Evolutionary conservation across 2,113 vertebrate species (phyloP), one percentile per base, ranked within the genome.

Genomic region (Morone saxatilis): DNA sequence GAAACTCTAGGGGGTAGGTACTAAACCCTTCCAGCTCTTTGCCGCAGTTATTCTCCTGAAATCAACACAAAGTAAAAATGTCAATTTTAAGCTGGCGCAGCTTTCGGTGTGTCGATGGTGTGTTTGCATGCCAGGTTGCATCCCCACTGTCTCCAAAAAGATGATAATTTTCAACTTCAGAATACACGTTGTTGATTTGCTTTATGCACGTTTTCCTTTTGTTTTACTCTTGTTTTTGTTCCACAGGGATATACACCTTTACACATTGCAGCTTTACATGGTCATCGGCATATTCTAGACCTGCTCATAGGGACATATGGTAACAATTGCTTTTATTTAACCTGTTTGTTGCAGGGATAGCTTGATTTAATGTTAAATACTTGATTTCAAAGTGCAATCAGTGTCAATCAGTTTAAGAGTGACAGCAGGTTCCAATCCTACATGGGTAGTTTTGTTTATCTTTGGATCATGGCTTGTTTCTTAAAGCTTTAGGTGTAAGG

Each of bases 241-340:
- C 57, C 61, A 7, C 91, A 96, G 96, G 96, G 96, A 38, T 96
- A 97, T 67, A 97, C 96, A 8, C 93, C 96, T 50, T 88, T 97
- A 72, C 96, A 96, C 90, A 96, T 97, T 0, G 96, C 96, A 20
- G 96, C 96, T 0, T 79, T 96, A 43, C 96, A 97, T 1, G 94
- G 95, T 2, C 96, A 96, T 71, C 88, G 3, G 25, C 92, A 94
- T 31, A 95, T 96, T 65, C 80, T 95, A 20, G 91, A 96, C 67
- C 92, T 96, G 76, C 93, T 96, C 59, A 17, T 95, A 38, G 68
- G 70, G 22, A 93, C 84, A 0, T 96, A 96, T 3, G 96, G 96
- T 96, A 94, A 93, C 82, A 78, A 54, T 0, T 1, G 19, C 36
- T 50, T 69, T 65, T 4, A n/a, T 75, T 86, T 57, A 20, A 75